A percentile compares a stretch with the other conserved stretches of the same genome.
These are phyloP conservation scores for Bellardia pandia DNA, from an alignment of 2,888 invertebrate species.

Conservation along the genomic window DNA sequence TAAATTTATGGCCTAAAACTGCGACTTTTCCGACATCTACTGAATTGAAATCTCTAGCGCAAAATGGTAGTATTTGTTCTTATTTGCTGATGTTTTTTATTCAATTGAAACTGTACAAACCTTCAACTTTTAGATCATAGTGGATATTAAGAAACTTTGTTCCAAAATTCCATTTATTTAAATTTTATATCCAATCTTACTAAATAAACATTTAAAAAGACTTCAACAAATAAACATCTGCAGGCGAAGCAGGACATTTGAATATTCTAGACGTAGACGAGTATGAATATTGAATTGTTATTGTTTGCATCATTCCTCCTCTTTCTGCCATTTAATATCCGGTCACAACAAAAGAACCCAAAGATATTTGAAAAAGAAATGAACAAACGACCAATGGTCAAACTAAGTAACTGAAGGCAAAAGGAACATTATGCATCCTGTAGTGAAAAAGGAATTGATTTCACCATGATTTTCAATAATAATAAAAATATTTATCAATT, in stretches of 20 bases:
- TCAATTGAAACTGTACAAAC: too few species aligned
- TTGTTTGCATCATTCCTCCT: slow-evolving; percentile 25
- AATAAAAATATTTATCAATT: slow-evolving; percentile 60
- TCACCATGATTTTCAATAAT: slow-evolving; percentile 57
- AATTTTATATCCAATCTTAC: neutral
- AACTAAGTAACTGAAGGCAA: slow-evolving; percentile 49
- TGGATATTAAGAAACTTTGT: too few species aligned
- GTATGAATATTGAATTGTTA: neutral
- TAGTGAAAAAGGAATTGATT: slow-evolving; percentile 63
- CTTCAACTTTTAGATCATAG: too few species aligned
- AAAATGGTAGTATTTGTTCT: too few species aligned
- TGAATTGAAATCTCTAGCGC: too few species aligned
- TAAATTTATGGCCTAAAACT: too few species aligned
- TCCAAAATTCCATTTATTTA: neutral
- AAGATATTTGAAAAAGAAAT: slow-evolving; percentile 40
- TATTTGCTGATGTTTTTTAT: too few species aligned
- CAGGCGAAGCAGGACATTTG: slow-evolving; percentile 49
- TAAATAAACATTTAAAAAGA: slow-evolving; percentile 55
- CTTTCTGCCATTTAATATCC: slow-evolving; percentile 50
- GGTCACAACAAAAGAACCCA: slow-evolving; percentile 55
- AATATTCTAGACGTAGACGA: slow-evolving; percentile 11
- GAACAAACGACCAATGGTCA: slow-evolving; percentile 67
- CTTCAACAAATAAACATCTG: slow-evolving; percentile 42
- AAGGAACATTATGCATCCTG: slow-evolving; percentile 73
- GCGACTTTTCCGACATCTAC: too few species aligned